A percentile compares a stretch with the other conserved stretches of the same genome.
phyloP scores from a whole-genome alignment of 2,888 invertebrate genomes.

The Catotricha subobsoleta region DNA sequence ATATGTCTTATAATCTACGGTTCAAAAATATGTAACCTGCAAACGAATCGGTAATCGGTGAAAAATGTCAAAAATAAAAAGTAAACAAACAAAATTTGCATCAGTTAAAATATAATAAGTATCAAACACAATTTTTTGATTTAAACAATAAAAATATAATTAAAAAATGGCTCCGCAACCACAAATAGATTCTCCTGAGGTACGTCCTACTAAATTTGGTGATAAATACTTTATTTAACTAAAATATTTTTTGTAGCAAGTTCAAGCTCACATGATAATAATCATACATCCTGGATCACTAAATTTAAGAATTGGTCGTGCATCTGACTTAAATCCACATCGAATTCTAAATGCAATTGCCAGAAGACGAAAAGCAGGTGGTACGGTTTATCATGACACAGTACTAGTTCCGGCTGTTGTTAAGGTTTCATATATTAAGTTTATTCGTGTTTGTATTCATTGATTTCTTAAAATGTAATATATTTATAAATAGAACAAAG shows the following conservation, averaged over 20 bases:
- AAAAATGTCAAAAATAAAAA: too few species aligned
- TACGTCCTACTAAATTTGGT: background rate
- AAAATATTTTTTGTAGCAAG: conserved; percentile 31
- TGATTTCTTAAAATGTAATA: background rate
- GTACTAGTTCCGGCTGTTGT: conserved; percentile 47
- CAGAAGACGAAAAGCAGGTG: conserved; percentile 22
- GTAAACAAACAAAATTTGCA: too few species aligned
- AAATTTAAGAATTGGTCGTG: conserved; percentile 73
- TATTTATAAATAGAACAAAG: conserved; percentile 33
- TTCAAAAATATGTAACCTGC: too few species aligned
- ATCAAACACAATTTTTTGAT: too few species aligned
- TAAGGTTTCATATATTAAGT: conserved; percentile 30
- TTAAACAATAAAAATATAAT: background rate
- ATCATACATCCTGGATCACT: conserved; percentile 92
- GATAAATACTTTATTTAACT: background rate
- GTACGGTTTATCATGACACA: conserved; percentile 39
- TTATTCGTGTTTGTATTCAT: background rate
- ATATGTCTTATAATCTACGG: too few species aligned
- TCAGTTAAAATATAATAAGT: too few species aligned
- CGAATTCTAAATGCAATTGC: conserved; percentile 52
- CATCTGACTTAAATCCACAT: conserved; percentile 74
- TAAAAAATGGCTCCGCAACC: conserved; percentile 4
- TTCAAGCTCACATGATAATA: conserved; percentile 64
- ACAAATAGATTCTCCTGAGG: conserved; percentile 1
- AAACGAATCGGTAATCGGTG: too few species aligned